Conservation (phyloP, 2,797 vertebrate genomes). For the Sardinella longiceps region DNA sequence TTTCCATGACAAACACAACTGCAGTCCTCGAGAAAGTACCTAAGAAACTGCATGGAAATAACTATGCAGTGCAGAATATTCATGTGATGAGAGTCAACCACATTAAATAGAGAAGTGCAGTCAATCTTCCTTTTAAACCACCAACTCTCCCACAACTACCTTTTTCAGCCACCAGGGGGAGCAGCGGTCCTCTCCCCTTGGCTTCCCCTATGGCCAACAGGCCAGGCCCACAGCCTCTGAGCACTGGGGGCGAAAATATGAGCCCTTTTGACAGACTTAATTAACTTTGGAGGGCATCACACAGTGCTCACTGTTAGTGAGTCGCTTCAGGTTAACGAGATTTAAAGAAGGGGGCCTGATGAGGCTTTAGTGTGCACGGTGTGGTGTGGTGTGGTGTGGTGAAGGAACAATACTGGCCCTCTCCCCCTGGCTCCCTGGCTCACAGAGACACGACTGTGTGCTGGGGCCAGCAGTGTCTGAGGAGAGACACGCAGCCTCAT, state of each 20-base stretch:
- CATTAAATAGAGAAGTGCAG: slow-evolving; percentile 6
- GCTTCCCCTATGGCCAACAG: not conserved
- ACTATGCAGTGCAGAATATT: not conserved
- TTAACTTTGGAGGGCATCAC: slow-evolving; percentile 23
- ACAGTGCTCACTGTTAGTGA: not conserved
- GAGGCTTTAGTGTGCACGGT: not conserved
- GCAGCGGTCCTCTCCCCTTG: slow-evolving; percentile 28
- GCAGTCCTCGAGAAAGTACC: not conserved
- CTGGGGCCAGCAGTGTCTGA: not conserved
- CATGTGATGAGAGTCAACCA: not conserved
- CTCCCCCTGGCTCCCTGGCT: not conserved
- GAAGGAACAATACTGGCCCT: not conserved
- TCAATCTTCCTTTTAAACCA: not conserved
- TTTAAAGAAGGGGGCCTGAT: slow-evolving; percentile 7
- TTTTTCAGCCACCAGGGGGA: slow-evolving; percentile 63
- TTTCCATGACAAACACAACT: not conserved
- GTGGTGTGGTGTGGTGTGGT: not conserved
- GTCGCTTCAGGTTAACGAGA: not conserved
- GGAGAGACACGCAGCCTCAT: not conserved
- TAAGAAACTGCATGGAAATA: not conserved
- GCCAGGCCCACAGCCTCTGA: not conserved
- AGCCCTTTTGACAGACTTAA: slow-evolving; percentile 21
- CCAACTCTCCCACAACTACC: not conserved
- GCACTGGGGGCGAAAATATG: not conserved
- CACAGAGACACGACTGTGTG: slow-evolving; percentile 1